Evolutionary conservation across 2,888 invertebrate genomes (phyloP).

Genomic region (Acholoe squamosa): DNA sequence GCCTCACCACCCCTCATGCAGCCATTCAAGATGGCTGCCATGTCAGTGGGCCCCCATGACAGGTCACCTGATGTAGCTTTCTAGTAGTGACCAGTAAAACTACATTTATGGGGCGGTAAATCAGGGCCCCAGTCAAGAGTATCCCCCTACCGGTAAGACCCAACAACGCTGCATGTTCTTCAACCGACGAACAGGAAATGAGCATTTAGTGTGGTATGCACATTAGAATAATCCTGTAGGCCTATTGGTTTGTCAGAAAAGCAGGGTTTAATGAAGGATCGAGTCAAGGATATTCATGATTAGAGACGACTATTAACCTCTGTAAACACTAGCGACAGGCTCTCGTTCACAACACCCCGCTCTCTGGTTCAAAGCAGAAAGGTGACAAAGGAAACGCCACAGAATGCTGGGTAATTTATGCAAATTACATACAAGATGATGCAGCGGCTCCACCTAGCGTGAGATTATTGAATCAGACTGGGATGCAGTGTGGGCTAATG

Average conservation of each 20-base stretch:
- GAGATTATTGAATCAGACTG: not conserved
- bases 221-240: not conserved
- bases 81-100: not conserved
- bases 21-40: constrained; percentile 13
- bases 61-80: not conserved
- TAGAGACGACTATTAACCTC: not conserved
- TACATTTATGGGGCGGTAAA: not conserved
- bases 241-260: not conserved
- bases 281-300: not conserved
- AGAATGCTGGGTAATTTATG: constrained; percentile 50
- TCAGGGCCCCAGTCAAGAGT: not conserved
- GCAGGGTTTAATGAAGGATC: not conserved
- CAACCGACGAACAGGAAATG: not conserved
- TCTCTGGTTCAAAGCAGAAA: not conserved
- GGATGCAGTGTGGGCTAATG: not conserved
- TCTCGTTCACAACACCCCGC: not conserved
- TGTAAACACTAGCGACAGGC: not conserved
- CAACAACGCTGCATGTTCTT: not conserved
- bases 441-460: not conserved
- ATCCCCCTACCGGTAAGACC: not conserved
- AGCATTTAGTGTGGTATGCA: not conserved
- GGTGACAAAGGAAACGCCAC: not conserved
- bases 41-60: not conserved
- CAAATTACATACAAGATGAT: not conserved
- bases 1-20: not conserved